A percentile compares a stretch with the other conserved stretches of the same genome.
Conservation (phyloP, 92 coral and sea anemone genomes). For the Actinostola sp. region DNA sequence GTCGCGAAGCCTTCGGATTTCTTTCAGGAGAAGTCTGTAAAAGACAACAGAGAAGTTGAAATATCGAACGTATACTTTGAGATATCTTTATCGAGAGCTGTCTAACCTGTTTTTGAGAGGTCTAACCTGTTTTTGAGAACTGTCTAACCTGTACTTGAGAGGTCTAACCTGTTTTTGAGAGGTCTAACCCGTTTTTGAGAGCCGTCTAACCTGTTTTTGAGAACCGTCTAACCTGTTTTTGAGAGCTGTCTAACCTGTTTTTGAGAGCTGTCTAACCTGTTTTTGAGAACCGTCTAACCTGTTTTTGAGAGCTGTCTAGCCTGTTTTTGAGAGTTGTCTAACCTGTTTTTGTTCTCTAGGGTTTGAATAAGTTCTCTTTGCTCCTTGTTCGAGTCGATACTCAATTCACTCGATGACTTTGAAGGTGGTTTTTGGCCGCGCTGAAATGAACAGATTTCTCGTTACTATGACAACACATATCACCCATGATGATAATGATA, state of each 20-base stretch:
- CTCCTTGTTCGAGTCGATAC: constrained; percentile 88
- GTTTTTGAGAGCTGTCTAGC: constrained; percentile 29
- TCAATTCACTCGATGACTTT: constrained; percentile 74
- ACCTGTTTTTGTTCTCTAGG: constrained; percentile 93
- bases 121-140: too few species aligned
- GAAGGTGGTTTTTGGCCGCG: constrained; percentile 62
- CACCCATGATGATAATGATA: too few species aligned
- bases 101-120: constrained; percentile 87
- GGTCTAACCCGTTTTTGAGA: constrained; percentile 84
- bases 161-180: too few species aligned
- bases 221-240: constrained; percentile 87
- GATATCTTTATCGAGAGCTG: too few species aligned
- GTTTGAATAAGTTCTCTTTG: constrained; percentile 91
- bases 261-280: constrained; percentile 75
- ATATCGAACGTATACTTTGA: background rate
- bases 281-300: too few species aligned
- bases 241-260: too few species aligned
- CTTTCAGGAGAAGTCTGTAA: constrained; percentile 85
- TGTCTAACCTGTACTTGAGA: constrained; percentile 84
- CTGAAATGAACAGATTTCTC: constrained; percentile 42
- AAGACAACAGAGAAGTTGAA: background rate
- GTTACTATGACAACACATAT: too few species aligned
- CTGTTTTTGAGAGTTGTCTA: constrained; percentile 17
- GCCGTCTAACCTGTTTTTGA: too few species aligned
- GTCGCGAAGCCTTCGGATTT: constrained; percentile 97